phyloP scores from a whole-genome alignment of 1,140 invertebrate genomes.

The Cyrtorhinus lividipennis region DNA sequence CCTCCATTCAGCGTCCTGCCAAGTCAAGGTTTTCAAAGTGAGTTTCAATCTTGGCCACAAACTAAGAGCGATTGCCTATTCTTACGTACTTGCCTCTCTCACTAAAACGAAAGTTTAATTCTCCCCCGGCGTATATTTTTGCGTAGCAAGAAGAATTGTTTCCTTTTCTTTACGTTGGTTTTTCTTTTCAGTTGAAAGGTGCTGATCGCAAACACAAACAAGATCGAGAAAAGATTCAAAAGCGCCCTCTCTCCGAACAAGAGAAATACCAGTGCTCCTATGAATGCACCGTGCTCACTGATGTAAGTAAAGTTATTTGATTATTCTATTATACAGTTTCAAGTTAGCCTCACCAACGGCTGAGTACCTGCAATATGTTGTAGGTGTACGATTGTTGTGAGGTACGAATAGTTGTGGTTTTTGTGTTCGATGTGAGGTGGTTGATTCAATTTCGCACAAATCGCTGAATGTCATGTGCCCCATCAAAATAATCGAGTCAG shows the following conservation, averaged over 20 bases:
- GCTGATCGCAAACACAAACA: constrained; percentile 96
- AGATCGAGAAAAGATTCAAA: constrained; percentile 86
- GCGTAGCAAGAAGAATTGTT: background rate
- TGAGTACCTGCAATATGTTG: no score
- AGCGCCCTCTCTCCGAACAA: constrained; percentile 67
- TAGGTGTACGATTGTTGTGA: no score
- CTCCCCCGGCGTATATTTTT: no score
- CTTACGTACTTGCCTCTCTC: no score
- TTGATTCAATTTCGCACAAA: no score
- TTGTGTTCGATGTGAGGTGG: no score
- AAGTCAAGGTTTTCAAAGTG: constrained; percentile 76
- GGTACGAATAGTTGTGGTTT: no score
- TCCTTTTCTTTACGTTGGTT: background rate
- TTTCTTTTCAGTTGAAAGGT: constrained; percentile 73
- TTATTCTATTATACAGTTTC: background rate
- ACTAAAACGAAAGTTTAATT: no score
- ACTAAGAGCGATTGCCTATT: no score
- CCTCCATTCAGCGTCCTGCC: constrained; percentile 84
- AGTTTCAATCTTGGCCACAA: constrained; percentile 8
- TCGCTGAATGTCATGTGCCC: no score
- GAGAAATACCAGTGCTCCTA: constrained; percentile 92
- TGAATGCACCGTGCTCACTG: constrained; percentile 84
- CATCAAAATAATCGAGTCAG: no score
- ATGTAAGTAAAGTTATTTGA: constrained; percentile 39
- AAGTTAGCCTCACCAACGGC: no score